Percentiles rank a stretch among this genome's conserved stretches.
Conservation (phyloP, 2,888 invertebrate genomes). For the Gisinianus flammeolus region DNA sequence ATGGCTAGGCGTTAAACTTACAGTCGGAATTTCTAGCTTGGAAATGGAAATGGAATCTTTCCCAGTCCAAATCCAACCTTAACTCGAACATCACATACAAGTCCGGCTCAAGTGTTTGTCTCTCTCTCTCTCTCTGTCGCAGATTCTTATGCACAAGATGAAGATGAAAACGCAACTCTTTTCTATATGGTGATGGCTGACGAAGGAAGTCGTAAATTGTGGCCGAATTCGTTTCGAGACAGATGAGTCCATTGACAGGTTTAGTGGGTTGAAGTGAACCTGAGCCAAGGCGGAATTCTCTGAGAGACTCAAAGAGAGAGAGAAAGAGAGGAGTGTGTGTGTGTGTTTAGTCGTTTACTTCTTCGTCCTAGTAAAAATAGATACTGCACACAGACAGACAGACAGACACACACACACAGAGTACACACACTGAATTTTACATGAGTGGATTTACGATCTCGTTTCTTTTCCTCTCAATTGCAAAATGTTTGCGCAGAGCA, state of each 20-base stretch:
- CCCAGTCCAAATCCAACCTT: background rate
- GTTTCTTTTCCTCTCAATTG: slow-evolving; percentile 23
- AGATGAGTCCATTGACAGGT: slow-evolving; percentile 49
- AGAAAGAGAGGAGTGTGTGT: background rate
- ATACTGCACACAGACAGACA: no score
- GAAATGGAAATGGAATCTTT: no score
- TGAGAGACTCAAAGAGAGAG: background rate
- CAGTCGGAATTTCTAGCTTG: no score
- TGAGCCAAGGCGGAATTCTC: slow-evolving; percentile 21
- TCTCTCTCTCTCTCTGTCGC: no score
- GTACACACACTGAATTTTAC: slow-evolving; percentile 29
- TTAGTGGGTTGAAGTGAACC: slow-evolving; percentile 39
- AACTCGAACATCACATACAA: background rate
- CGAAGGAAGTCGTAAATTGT: slow-evolving; percentile 37
- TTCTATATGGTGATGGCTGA: no score
- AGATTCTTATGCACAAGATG: no score
- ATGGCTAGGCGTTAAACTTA: no score
- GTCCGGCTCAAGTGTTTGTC: no score
- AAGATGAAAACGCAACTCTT: no score
- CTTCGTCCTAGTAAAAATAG: slow-evolving; percentile 12
- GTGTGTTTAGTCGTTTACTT: background rate
- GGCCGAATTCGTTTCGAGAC: slow-evolving; percentile 32
- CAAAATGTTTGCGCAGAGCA: slow-evolving; percentile 34
- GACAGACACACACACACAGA: no score
- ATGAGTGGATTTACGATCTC: slow-evolving; percentile 25